These are phyloP conservation scores for Polyodon spathula DNA, from an alignment of 2,113 vertebrate genomes.

Conservation along the genomic window DNA sequence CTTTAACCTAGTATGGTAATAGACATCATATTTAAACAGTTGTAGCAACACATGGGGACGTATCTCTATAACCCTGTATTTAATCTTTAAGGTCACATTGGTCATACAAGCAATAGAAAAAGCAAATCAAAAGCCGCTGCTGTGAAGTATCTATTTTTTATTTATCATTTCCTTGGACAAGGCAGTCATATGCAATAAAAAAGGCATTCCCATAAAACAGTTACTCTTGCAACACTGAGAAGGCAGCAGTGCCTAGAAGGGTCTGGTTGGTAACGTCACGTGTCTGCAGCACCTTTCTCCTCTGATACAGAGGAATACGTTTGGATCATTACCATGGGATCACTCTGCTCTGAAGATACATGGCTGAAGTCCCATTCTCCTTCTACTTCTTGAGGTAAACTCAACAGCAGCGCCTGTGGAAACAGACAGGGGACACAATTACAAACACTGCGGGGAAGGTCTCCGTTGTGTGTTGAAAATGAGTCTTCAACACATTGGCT, in stretches of 20 bases:
- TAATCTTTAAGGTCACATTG: no score
- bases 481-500: no score
- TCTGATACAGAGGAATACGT: conserved; percentile 84
- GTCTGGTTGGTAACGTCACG: conserved; percentile 54
- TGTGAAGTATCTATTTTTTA: not conserved
- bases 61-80: no score
- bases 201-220: not conserved
- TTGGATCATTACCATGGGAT: conserved; percentile 50
- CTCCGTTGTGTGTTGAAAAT: no score
- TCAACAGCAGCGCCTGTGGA: conserved; percentile 77
- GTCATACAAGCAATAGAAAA: not conserved
- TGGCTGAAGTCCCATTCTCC: conserved; percentile 71
- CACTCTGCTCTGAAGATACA: conserved; percentile 52
- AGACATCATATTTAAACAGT: no score
- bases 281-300: conserved; percentile 62
- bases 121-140: not conserved
- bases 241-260: conserved; percentile 22
- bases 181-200: conserved; percentile 1
- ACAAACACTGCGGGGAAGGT: no score
- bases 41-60: no score
- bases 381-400: conserved; percentile 88
- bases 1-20: no score
- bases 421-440: conserved; percentile 9
- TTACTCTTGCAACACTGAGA: not conserved
- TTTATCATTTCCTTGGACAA: not conserved